A percentile compares a stretch with the other conserved stretches of the same genome.
phyloP scores from a whole-genome alignment of 2,888 invertebrate species.

The Druceiella hillmani region DNA sequence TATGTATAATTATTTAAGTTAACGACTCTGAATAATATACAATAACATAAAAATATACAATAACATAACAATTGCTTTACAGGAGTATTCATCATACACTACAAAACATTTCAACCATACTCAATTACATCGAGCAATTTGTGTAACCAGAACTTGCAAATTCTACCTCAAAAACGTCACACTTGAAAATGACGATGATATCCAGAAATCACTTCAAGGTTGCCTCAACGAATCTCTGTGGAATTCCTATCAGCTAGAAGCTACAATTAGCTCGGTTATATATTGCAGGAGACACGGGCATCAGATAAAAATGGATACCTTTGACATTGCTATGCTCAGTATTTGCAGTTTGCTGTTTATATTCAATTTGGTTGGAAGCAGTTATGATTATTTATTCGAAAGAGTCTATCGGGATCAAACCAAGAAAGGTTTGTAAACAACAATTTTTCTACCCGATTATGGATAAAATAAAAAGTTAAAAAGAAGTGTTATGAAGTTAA shows the following conservation, averaged over 20 bases:
- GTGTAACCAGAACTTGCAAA: slow-evolving; percentile 33
- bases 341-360: slow-evolving; percentile 33
- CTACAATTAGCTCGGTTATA: slow-evolving; percentile 28
- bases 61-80: slow-evolving; percentile 25
- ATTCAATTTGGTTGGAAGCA: slow-evolving; percentile 35
- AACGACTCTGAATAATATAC: too few relatives aligned
- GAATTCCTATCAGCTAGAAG: slow-evolving; percentile 31
- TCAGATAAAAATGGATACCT: slow-evolving; percentile 27
- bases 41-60: too few relatives aligned
- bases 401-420: too few relatives aligned
- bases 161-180: slow-evolving; percentile 26
- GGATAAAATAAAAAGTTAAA: too few relatives aligned
- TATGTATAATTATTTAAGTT: too few relatives aligned
- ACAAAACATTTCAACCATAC: slow-evolving; percentile 42
- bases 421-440: too few relatives aligned
- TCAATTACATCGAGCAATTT: slow-evolving; percentile 39
- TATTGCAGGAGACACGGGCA: slow-evolving; percentile 35
- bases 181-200: too few relatives aligned
- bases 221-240: slow-evolving; percentile 37
- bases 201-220: slow-evolving; percentile 32
- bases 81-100: slow-evolving; percentile 37
- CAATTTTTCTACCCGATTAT: too few relatives aligned
- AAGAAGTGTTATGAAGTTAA: too few relatives aligned
- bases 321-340: slow-evolving; percentile 33
- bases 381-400: too few relatives aligned